Base-by-base conservation (phyloP, 1,140 invertebrate species). In the Phenacoccus solenopsis region DNA sequence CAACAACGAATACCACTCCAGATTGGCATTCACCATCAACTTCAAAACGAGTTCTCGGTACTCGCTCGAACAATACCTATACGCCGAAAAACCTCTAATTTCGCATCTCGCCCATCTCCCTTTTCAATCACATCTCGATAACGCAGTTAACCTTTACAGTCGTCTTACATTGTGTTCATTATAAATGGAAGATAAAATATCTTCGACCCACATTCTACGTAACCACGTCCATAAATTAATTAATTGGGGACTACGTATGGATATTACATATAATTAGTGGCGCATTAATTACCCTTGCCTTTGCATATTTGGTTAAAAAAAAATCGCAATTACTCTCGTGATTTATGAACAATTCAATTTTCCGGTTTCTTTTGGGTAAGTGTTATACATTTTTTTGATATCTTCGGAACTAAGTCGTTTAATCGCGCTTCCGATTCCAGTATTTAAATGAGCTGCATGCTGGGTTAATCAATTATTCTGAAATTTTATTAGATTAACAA, bases 111-210 rank as follows among this genome's bases (percentile, higher is more conserved):
- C n/a, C n/a, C n/a, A n/a, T n/a, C n/a, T n/a, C n/a, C n/a, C n/a
- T n/a, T n/a, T n/a, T n/a, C n/a, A n/a, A n/a, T n/a, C n/a, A n/a
- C n/a, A n/a, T 49, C 38, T 49, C 20, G 38, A n/a, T 49, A 10
- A 49, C 20, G 38, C 38, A 16, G 38, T 49, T 49, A 49, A 49
- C 38, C 38, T 49, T 49, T 16, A 49, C n/a, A 49, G 38, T 49
- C 38, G 13, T 49, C 38, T 49, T 49, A 49, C 38, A 49, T 49
- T 49, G 38, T 49, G 38, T 49, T 49, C 38, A n/a, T 49, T 49
- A 49, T n/a, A 49, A 49, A 49, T 49, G 38, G 38, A 49, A 49
- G 38, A 49, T 49, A 49, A 49, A 49, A 49, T 49, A 49, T 49
- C 38, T 49, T 49, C 38, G 38, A 49, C 38, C 38, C 38, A 49